Percentiles rank a stretch among this genome's conserved stretches.
phyloP scores from a whole-genome alignment of 2,888 invertebrate genomes.

The Plemyria rubiginata region DNA sequence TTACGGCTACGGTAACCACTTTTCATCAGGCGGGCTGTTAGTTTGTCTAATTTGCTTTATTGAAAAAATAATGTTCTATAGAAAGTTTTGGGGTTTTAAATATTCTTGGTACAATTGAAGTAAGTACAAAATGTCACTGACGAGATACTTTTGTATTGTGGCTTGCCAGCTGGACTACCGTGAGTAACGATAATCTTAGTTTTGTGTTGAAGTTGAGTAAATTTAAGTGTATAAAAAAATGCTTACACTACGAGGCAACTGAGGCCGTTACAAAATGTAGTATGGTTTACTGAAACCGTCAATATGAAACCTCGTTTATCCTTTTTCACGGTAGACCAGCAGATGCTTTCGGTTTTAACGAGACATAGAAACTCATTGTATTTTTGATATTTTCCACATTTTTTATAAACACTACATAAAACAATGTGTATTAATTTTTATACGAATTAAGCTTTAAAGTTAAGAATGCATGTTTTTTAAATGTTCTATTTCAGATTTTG shows the following conservation, averaged over 20 bases:
- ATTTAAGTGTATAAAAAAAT: no score
- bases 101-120: not conserved
- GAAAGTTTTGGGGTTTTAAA: no score
- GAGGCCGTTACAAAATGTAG: no score
- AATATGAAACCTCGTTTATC: no score
- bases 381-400: constrained; percentile 4
- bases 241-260: no score
- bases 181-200: no score
- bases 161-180: not conserved
- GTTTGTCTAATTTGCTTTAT: no score
- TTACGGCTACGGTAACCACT: no score
- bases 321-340: not conserved
- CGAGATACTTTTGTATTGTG: not conserved
- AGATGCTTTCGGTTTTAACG: constrained; percentile 1
- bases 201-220: no score
- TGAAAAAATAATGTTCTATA: no score
- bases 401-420: not conserved
- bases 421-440: not conserved
- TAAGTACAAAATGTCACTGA: constrained; percentile 1
- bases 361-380: not conserved
- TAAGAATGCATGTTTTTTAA: not conserved
- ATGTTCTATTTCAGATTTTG: constrained; percentile 4
- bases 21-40: no score
- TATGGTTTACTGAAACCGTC: no score
- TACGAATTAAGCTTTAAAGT: constrained; percentile 16